phyloP scores from a whole-genome alignment of 2,113 vertebrate genomes.

The Tragelaphus buxtoni region DNA sequence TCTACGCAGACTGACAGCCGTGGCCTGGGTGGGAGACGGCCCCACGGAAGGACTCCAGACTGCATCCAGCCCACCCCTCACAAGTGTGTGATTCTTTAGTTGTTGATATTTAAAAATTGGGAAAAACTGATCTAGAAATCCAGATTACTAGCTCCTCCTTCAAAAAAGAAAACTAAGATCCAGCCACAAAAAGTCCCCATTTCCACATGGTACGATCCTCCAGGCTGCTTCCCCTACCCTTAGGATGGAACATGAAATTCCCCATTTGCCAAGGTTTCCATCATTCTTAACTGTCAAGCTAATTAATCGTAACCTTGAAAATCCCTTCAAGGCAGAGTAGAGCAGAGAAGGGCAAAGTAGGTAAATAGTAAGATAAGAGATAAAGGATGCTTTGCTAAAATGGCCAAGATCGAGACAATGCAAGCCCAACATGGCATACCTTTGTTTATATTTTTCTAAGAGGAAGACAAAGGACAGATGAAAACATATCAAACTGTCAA shows the following conservation, averaged over 20 bases:
- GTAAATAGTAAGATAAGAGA: neutral
- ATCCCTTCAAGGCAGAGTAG: neutral
- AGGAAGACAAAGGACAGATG: too few relatives aligned
- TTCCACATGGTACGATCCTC: neutral
- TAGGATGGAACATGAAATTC: neutral
- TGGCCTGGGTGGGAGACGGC: neutral
- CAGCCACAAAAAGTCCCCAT: neutral
- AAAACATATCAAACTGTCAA: neutral
- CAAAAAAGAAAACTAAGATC: neutral
- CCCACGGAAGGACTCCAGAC: accelerated
- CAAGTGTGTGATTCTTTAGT: neutral
- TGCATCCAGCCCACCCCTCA: neutral
- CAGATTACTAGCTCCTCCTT: neutral
- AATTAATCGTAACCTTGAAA: neutral
- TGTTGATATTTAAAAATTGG: neutral
- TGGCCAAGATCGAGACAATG: neutral
- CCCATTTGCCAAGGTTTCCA: neutral
- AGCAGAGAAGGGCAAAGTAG: neutral
- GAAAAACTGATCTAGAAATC: neutral
- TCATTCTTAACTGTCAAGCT: neutral
- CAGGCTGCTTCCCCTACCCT: neutral
- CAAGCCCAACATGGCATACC: neutral
- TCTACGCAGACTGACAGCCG: neutral
- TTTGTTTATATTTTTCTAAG: neutral
- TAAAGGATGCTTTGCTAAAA: neutral